Evolutionary conservation across 2,797 vertebrate genomes (phyloP).

Genomic region (Epinephelus coioides): DNA sequence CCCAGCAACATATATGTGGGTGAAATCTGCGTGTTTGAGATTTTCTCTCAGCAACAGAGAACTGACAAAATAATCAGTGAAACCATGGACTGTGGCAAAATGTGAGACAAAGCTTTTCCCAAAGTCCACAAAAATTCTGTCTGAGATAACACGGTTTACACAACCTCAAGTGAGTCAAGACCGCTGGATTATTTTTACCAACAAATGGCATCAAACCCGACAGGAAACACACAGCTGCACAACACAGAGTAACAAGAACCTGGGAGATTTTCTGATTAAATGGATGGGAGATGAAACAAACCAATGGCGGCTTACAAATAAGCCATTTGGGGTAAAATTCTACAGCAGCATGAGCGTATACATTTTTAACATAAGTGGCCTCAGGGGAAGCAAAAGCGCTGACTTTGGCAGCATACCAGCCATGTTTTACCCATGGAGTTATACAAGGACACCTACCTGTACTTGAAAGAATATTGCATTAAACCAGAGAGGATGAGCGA

Average conservation of each 20-base stretch:
- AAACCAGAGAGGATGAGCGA: background rate
- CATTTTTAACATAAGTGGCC: constrained; percentile 20
- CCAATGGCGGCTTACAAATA: background rate
- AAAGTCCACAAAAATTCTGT: background rate
- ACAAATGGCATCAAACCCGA: background rate
- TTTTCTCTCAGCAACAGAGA: background rate
- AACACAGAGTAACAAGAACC: background rate
- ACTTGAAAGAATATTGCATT: constrained; percentile 26
- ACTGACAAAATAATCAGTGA: background rate
- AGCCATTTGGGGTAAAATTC: background rate
- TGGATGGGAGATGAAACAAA: background rate
- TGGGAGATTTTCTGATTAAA: background rate
- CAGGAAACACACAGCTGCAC: background rate
- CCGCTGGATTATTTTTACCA: constrained; percentile 28
- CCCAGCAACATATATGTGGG: background rate
- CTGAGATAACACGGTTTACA: constrained; percentile 17
- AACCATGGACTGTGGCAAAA: background rate
- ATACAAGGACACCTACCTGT: constrained; percentile 20
- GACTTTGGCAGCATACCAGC: constrained; percentile 11
- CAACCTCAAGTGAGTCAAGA: constrained; percentile 23
- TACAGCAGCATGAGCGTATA: background rate
- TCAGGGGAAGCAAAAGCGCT: constrained; percentile 21
- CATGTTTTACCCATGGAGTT: background rate
- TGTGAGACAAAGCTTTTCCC: background rate
- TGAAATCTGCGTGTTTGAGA: background rate